Evolutionary conservation across 2,888 invertebrate species (phyloP).

Genomic region (Apeira syringaria): DNA sequence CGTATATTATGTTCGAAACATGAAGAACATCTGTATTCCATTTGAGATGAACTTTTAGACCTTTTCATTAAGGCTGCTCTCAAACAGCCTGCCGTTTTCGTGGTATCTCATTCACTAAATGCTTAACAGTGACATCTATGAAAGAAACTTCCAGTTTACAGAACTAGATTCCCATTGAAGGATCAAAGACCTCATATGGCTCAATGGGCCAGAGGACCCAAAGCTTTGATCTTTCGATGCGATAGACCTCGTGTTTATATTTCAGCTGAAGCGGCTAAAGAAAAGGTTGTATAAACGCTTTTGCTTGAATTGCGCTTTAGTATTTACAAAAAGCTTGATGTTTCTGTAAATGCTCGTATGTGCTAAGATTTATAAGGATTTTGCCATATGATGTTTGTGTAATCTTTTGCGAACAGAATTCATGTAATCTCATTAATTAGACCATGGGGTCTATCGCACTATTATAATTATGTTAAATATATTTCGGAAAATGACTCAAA

Average conservation of each 20-base stretch:
- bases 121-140: slow-evolving; percentile 3
- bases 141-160: slow-evolving; percentile 12
- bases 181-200: slow-evolving; percentile 46
- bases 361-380: background rate
- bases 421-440: no score
- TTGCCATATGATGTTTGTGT: no score
- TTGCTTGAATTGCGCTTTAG: slow-evolving; percentile 9
- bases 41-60: no score
- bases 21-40: no score
- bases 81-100: no score
- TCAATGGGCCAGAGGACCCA: slow-evolving; percentile 35
- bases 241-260: slow-evolving; percentile 22
- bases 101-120: no score
- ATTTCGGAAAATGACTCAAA: no score
- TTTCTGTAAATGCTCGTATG: background rate
- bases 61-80: no score
- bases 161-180: slow-evolving; percentile 12
- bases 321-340: slow-evolving; percentile 5
- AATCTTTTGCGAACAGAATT: no score
- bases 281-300: slow-evolving; percentile 16
- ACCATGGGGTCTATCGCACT: no score
- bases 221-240: slow-evolving; percentile 37
- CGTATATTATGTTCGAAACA: no score
- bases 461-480: no score
- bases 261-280: slow-evolving; percentile 8